Evolutionary conservation across 2,888 invertebrate species (phyloP).

Genomic region (Melinaea menophilus): DNA sequence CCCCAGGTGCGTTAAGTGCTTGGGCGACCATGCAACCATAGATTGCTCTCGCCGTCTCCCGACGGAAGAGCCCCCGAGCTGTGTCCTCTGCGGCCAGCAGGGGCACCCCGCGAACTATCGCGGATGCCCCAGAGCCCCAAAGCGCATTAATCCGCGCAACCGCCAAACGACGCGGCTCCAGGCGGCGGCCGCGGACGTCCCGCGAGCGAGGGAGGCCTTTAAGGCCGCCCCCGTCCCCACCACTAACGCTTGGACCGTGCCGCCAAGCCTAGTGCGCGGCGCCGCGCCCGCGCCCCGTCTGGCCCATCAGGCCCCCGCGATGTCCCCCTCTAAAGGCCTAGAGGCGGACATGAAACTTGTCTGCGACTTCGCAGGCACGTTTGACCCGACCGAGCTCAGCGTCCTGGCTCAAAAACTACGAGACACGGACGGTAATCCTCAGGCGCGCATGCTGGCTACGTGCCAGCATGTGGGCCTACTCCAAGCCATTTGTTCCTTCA

Average conservation of each 20-base stretch:
- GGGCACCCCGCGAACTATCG: constrained; percentile 1
- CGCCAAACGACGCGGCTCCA: background rate
- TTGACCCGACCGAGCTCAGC: background rate
- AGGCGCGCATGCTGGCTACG: background rate
- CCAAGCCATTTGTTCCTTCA: background rate
- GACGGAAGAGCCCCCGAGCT: constrained; percentile 15
- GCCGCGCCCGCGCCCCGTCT: too few species aligned
- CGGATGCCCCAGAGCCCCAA: background rate
- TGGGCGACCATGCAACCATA: constrained; percentile 7
- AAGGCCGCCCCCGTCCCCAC: too few species aligned
- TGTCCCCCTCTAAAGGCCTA: background rate
- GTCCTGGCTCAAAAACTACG: background rate
- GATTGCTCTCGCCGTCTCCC: background rate
- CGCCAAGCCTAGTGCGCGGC: too few species aligned
- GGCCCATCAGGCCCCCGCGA: background rate
- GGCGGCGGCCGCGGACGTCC: background rate
- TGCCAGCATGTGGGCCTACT: background rate
- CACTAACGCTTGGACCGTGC: too few species aligned
- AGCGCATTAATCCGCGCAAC: too few species aligned
- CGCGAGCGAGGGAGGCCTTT: too few species aligned
- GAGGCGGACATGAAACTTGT: background rate
- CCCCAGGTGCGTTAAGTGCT: background rate
- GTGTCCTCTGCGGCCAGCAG: background rate
- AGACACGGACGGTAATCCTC: background rate
- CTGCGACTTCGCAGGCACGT: background rate